Conservation (phyloP, 2,113 vertebrate genomes). For the Empidonax alnorum region DNA sequence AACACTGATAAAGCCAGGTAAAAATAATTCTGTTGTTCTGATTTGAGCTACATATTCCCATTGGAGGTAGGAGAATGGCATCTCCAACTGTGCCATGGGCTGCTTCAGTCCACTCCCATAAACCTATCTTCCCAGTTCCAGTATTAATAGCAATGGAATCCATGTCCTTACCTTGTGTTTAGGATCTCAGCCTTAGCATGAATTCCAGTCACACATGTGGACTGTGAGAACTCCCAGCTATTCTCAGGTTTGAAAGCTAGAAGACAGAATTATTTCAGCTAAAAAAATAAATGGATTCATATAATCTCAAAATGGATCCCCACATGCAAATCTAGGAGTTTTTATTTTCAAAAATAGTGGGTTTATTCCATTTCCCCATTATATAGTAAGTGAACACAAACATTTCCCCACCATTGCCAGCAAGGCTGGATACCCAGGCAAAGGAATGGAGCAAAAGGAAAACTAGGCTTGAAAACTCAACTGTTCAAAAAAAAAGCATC, state of each 20-base stretch:
- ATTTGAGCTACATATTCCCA: background rate
- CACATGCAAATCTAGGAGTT: background rate
- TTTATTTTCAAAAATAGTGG: background rate
- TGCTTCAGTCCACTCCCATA: background rate
- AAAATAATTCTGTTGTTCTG: background rate
- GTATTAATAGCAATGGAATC: background rate
- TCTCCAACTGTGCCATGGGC: background rate
- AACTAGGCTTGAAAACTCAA: background rate
- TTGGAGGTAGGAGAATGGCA: background rate
- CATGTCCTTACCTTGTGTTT: background rate
- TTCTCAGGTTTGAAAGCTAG: background rate
- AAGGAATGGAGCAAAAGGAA: background rate
- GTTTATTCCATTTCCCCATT: background rate
- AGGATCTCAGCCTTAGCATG: background rate
- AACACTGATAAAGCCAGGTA: background rate
- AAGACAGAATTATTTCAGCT: constrained; percentile 8
- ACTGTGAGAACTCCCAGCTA: background rate
- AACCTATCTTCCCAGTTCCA: background rate
- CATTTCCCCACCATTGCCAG: background rate
- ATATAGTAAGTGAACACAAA: background rate
- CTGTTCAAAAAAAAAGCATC: background rate
- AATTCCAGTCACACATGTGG: background rate
- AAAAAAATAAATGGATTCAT: background rate
- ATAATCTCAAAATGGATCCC: background rate
- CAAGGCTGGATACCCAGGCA: background rate